phyloP scores from a whole-genome alignment of 2,888 invertebrate species.

The Platycheirus rosarum region DNA sequence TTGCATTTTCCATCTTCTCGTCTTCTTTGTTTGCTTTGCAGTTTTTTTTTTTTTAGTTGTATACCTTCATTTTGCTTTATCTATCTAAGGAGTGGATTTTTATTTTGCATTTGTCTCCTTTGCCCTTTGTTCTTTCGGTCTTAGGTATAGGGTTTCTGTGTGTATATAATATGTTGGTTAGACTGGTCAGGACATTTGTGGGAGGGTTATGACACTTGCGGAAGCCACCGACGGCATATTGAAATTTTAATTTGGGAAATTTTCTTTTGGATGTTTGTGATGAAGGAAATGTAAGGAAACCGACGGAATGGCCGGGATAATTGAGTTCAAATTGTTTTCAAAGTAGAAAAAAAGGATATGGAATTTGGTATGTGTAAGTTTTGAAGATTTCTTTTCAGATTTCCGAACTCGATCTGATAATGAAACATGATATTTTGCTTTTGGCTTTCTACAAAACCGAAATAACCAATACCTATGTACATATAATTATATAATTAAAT shows the following conservation, averaged over 20 bases:
- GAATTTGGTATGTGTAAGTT: too few species aligned
- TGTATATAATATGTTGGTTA: slow-evolving; percentile 39
- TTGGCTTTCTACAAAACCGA: too few species aligned
- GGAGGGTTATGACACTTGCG: slow-evolving; percentile 71
- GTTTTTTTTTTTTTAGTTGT: slow-evolving; percentile 30
- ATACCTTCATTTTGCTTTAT: too few species aligned
- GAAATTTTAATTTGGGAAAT: slow-evolving; percentile 31
- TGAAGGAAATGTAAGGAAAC: neutral
- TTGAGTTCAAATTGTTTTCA: neutral
- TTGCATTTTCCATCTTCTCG: slow-evolving; percentile 29
- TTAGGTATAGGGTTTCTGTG: slow-evolving; percentile 20
- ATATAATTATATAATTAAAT: too few species aligned
- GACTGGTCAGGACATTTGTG: slow-evolving; percentile 68
- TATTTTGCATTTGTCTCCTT: slow-evolving; percentile 14
- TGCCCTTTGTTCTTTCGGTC: slow-evolving; percentile 55
- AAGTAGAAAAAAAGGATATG: too few species aligned
- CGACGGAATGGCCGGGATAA: neutral
- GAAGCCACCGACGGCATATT: slow-evolving; percentile 57
- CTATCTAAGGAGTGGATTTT: slow-evolving; percentile 54
- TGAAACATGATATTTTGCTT: too few species aligned
- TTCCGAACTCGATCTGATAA: too few species aligned
- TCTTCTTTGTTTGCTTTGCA: slow-evolving; percentile 43
- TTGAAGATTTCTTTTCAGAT: too few species aligned
- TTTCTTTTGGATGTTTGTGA: neutral
- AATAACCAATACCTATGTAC: too few species aligned